These are phyloP conservation scores for Tribolium freemani DNA, from an alignment of 2,888 invertebrate genomes.

Conservation along the genomic window DNA sequence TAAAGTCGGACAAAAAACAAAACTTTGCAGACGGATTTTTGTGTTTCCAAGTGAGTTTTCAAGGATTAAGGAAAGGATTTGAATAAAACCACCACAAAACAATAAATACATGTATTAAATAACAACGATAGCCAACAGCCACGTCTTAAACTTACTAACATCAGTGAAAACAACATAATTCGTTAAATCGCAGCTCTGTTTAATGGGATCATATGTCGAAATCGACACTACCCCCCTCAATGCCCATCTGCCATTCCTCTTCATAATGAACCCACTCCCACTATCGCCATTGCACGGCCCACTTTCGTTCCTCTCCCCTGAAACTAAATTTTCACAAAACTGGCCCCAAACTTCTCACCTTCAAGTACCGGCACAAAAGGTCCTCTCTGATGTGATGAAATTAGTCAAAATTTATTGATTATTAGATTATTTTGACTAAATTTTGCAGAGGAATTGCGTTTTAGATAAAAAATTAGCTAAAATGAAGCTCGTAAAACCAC, in stretches of 20 bases:
- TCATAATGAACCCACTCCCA: constrained; percentile 70
- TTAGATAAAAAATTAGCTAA: too few species aligned
- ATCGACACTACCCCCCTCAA: constrained; percentile 71
- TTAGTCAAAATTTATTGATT: too few species aligned
- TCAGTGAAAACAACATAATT: constrained; percentile 65
- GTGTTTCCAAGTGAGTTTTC: too few species aligned
- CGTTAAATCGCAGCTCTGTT: constrained; percentile 60
- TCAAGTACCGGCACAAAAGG: constrained; percentile 74
- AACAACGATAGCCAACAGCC: constrained; percentile 50
- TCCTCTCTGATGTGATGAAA: constrained; percentile 68
- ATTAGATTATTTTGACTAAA: too few species aligned
- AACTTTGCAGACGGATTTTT: too few species aligned
- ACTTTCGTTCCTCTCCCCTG: constrained; percentile 59
- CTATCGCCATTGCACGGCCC: constrained; percentile 70
- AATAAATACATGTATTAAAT: constrained; percentile 21
- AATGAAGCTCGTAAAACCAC: too few species aligned
- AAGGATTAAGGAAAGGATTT: neutral
- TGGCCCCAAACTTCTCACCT: neutral
- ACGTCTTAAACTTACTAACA: constrained; percentile 58
- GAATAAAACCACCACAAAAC: neutral
- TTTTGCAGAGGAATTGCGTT: too few species aligned
- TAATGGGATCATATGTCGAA: constrained; percentile 60
- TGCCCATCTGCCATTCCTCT: constrained; percentile 67
- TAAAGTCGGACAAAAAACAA: too few species aligned
- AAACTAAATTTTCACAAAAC: constrained; percentile 37